These are phyloP conservation scores for Lysandra bellargus DNA, from an alignment of 2,888 invertebrate genomes.

Conservation along the genomic window DNA sequence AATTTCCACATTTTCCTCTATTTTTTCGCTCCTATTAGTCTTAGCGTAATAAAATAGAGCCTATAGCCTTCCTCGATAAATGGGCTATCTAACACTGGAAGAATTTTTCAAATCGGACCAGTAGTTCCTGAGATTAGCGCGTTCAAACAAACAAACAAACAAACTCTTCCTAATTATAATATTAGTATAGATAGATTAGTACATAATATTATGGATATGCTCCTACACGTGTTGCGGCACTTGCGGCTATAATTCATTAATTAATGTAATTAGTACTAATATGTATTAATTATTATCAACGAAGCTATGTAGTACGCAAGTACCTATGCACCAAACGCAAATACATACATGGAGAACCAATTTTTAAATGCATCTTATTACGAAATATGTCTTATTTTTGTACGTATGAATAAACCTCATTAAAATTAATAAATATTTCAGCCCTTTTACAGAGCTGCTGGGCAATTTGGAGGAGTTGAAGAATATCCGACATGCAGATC, in stretches of 20 bases:
- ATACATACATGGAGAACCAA: neutral
- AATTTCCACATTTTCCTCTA: too few relatives aligned
- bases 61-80: too few relatives aligned
- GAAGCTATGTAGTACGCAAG: neutral
- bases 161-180: too few relatives aligned
- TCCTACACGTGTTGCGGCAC: neutral
- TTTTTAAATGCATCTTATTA: neutral
- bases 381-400: neutral
- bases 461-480: constrained; percentile 87
- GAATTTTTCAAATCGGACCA: too few relatives aligned
- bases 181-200: too few relatives aligned
- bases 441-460: constrained; percentile 90
- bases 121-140: too few relatives aligned
- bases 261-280: neutral
- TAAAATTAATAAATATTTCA: constrained; percentile 46
- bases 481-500: constrained; percentile 62
- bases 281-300: neutral
- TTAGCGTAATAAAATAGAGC: too few relatives aligned
- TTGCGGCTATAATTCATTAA: neutral
- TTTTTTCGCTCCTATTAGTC: too few relatives aligned
- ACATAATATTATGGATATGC: neutral
- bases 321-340: too few relatives aligned
- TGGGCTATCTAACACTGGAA: too few relatives aligned
- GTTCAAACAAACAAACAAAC: too few relatives aligned
- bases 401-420: neutral